Conservation (phyloP, 2,888 invertebrate genomes). For the Sepiola atlantica region DNA sequence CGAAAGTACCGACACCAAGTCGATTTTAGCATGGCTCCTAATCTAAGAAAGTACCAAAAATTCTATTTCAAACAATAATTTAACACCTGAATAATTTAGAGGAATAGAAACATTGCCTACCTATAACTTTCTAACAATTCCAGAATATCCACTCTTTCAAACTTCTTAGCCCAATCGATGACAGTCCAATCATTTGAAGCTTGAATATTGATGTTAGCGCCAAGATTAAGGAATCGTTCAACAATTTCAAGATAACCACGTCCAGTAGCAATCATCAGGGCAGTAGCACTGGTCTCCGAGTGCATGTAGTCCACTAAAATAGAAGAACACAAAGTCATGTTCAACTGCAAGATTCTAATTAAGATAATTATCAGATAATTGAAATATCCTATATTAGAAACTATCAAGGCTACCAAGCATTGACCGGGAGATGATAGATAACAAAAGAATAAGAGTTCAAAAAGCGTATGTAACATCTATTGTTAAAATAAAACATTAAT, state of each 20-base stretch:
- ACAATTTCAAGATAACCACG: slow-evolving; percentile 82
- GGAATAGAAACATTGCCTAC: slow-evolving; percentile 61
- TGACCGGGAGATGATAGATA: too few species aligned
- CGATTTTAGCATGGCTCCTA: too few species aligned
- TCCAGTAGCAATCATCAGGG: slow-evolving; percentile 86
- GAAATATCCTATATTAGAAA: too few species aligned
- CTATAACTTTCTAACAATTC: slow-evolving; percentile 79
- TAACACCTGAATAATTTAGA: not conserved
- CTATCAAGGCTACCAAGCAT: too few species aligned
- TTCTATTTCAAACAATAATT: too few species aligned
- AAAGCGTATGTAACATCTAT: too few species aligned
- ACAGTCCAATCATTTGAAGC: slow-evolving; percentile 83
- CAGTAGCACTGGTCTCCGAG: slow-evolving; percentile 80
- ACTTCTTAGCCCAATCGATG: slow-evolving; percentile 82
- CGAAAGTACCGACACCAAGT: too few species aligned
- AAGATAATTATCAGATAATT: not conserved
- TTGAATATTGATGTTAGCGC: slow-evolving; percentile 79
- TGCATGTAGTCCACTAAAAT: slow-evolving; percentile 82
- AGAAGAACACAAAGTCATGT: not conserved
- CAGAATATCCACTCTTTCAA: slow-evolving; percentile 80
- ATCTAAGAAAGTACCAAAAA: too few species aligned
- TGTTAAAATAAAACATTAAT: too few species aligned
- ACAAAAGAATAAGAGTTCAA: too few species aligned
- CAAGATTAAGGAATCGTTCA: slow-evolving; percentile 83
- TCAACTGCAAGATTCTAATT: not conserved